These are phyloP conservation scores for Xylophagus ater DNA, from an alignment of 2,888 invertebrate species.

Conservation along the genomic window DNA sequence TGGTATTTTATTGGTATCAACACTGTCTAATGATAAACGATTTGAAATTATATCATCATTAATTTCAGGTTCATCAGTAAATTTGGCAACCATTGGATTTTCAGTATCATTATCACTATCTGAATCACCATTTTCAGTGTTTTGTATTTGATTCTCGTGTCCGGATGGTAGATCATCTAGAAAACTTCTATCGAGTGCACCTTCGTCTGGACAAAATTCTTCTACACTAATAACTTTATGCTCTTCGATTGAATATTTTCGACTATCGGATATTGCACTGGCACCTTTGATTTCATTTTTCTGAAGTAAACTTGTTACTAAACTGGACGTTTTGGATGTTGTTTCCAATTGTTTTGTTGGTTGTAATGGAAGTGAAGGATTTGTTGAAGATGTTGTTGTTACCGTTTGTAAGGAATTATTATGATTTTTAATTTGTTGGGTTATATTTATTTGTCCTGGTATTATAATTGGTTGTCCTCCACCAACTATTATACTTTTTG, in stretches of 20 bases:
- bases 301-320: slow-evolving; percentile 12
- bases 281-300: slow-evolving; percentile 14
- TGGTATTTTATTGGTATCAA: slow-evolving; percentile 5
- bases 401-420: background rate
- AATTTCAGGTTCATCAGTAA: slow-evolving; percentile 58
- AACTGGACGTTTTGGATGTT: slow-evolving; percentile 6
- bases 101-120: slow-evolving; percentile 55
- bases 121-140: slow-evolving; percentile 11
- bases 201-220: slow-evolving; percentile 62
- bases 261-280: background rate
- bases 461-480: slow-evolving; percentile 21
- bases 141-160: slow-evolving; percentile 23
- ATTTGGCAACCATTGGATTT: slow-evolving; percentile 72
- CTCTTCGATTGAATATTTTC: slow-evolving; percentile 6
- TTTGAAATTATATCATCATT: slow-evolving; percentile 19
- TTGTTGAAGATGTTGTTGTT: background rate
- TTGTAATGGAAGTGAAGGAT: background rate
- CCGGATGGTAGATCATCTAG: slow-evolving; percentile 49
- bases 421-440: slow-evolving; percentile 11
- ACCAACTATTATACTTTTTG: slow-evolving; percentile 21
- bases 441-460: slow-evolving; percentile 17
- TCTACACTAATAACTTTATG: slow-evolving; percentile 46
- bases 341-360: background rate
- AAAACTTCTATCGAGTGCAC: slow-evolving; percentile 63
- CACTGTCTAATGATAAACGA: slow-evolving; percentile 5